Evolutionary conservation across 2,113 vertebrate genomes (phyloP).

Genomic region (Rhombomys opimus): DNA sequence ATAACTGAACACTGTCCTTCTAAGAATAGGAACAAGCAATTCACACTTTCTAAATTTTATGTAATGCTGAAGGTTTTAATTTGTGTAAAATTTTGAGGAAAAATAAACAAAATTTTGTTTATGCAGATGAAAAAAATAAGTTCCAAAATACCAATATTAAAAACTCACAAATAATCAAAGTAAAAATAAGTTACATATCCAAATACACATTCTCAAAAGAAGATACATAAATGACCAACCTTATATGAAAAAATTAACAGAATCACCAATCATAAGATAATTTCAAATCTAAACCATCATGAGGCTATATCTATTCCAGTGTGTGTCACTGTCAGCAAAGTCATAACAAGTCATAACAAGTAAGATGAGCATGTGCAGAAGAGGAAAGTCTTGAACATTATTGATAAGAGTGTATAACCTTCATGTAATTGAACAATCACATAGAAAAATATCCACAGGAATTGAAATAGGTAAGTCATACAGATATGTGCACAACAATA

Average conservation of each 20-base stretch:
- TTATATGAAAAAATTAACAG: not conserved
- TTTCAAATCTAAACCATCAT: not conserved
- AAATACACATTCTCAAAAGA: not conserved
- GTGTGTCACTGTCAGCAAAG: not conserved
- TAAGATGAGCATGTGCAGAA: not conserved
- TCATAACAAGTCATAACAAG: not conserved
- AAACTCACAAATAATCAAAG: not conserved
- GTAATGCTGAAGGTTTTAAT: not conserved
- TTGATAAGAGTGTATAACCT: not conserved
- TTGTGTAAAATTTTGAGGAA: not conserved
- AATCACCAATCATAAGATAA: not conserved
- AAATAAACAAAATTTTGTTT: not conserved
- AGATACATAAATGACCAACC: not conserved
- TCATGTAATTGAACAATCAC: not conserved
- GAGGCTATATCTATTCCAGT: not conserved
- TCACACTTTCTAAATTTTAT: not conserved
- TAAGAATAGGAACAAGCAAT: not conserved
- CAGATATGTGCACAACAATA: not conserved
- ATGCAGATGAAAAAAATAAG: not conserved
- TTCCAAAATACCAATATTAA: not conserved
- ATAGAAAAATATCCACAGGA: not conserved
- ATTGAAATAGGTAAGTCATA: not conserved
- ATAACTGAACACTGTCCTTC: not conserved
- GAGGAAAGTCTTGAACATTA: not conserved
- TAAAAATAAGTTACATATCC: not conserved